A percentile compares a stretch with the other conserved stretches of the same genome.
Conservation (phyloP, 2,113 vertebrate genomes). For the Elgaria multicarinata region DNA sequence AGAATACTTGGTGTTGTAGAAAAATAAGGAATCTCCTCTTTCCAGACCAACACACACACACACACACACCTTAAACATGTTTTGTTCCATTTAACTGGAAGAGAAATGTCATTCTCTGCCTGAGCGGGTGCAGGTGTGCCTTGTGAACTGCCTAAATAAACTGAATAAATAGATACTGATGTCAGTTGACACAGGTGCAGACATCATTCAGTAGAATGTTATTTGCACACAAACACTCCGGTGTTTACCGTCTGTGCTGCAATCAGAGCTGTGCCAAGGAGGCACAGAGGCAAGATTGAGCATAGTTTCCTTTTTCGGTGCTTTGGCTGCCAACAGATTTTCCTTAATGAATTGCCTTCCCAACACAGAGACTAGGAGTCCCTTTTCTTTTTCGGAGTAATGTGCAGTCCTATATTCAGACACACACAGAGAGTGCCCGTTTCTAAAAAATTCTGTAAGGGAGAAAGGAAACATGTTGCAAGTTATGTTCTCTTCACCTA, state of each 20-base stretch:
- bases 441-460: constrained; percentile 40
- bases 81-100: constrained; percentile 34
- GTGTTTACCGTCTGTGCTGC: constrained; percentile 68
- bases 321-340: constrained; percentile 56
- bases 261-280: constrained; percentile 68
- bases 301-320: constrained; percentile 49
- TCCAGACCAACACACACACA: background rate
- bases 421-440: constrained; percentile 27
- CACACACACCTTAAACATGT: background rate
- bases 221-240: constrained; percentile 72
- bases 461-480: constrained; percentile 14
- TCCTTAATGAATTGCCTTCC: constrained; percentile 55
- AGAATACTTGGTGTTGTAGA: background rate
- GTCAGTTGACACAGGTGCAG: constrained; percentile 78
- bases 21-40: background rate
- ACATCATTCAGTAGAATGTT: constrained; percentile 72
- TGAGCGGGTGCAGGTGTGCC: constrained; percentile 71
- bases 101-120: constrained; percentile 60
- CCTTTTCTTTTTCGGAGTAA: constrained; percentile 41
- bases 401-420: constrained; percentile 6
- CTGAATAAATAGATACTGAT: constrained; percentile 61
- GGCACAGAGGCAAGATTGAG: constrained; percentile 66
- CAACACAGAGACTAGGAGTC: background rate
- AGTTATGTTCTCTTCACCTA: constrained; percentile 18
- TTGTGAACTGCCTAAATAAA: constrained; percentile 72